A percentile compares a stretch with the other conserved stretches of the same genome.
Evolutionary conservation across 2,888 invertebrate genomes (phyloP).

Genomic region (Heliconius hortense): DNA sequence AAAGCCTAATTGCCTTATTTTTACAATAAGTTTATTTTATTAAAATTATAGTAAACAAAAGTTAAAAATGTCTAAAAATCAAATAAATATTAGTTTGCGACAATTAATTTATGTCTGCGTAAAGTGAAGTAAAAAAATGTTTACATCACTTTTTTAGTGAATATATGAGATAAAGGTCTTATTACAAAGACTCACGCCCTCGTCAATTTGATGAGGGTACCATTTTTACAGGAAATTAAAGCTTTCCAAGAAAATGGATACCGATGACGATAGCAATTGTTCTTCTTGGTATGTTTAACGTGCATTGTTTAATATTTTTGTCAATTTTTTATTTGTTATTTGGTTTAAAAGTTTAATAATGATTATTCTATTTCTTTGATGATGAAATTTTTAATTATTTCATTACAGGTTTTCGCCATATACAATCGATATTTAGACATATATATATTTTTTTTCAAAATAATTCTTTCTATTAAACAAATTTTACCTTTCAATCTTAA

Average conservation of each 20-base stretch:
- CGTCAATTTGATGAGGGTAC: conserved; percentile 32
- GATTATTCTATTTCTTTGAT: background rate
- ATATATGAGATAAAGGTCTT: conserved; percentile 3
- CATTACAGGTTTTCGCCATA: background rate
- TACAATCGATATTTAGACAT: background rate
- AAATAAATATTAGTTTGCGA: background rate
- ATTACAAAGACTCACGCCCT: conserved; percentile 15
- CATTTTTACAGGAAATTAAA: conserved; percentile 14
- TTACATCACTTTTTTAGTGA: background rate
- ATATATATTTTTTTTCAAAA: background rate
- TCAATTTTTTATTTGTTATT: background rate
- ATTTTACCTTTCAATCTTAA: conserved; percentile 88
- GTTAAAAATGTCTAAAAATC: too few relatives aligned
- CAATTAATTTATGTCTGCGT: conserved; percentile 1
- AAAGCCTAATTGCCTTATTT: too few relatives aligned
- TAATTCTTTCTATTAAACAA: background rate
- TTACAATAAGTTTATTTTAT: too few relatives aligned
- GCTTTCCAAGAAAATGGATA: conserved; percentile 17
- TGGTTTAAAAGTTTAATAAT: background rate
- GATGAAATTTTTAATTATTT: background rate
- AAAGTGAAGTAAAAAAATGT: background rate
- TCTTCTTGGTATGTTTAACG: background rate
- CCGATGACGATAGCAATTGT: conserved; percentile 11
- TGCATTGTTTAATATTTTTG: background rate
- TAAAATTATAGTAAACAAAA: too few relatives aligned